phyloP scores from a whole-genome alignment of 37 sponge, comb jelly and placozoan species.

The Halisarca cf. caerulea region DNA sequence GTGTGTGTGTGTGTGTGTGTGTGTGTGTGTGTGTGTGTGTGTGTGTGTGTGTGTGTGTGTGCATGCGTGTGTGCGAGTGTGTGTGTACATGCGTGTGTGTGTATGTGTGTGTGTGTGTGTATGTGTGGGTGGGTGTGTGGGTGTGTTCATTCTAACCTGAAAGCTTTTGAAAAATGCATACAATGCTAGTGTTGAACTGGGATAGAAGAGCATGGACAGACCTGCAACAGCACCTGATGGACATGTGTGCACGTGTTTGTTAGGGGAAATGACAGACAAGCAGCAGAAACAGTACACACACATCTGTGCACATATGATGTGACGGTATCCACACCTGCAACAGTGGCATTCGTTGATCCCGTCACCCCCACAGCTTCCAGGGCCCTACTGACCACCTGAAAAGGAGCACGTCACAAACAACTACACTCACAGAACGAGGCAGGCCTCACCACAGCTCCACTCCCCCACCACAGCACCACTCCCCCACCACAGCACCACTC shows the following conservation, averaged over 20 bases:
- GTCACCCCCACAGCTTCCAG: neutral
- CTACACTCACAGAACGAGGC: too few relatives aligned
- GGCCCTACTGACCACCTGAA: neutral
- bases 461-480: neutral
- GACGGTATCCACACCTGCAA: neutral
- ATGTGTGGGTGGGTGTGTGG: neutral
- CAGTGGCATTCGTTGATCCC: neutral
- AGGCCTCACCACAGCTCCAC: too few relatives aligned
- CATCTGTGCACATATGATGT: neutral
- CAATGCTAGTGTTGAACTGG: slow-evolving; percentile 48
- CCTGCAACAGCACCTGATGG: slow-evolving; percentile 61
- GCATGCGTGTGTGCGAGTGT: too few relatives aligned
- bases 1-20: too few relatives aligned
- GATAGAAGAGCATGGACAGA: slow-evolving; percentile 42
- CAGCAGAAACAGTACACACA: neutral
- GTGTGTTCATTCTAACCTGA: slow-evolving; percentile 30
- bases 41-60: neutral
- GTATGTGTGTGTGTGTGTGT: too few relatives aligned
- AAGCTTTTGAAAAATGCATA: slow-evolving; percentile 53
- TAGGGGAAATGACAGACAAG: too few relatives aligned
- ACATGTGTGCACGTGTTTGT: neutral
- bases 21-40: neutral
- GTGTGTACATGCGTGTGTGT: too few relatives aligned
- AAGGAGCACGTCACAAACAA: too few relatives aligned
- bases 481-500: too few relatives aligned